These are phyloP conservation scores for Triops cancriformis DNA, from an alignment of 1,140 invertebrate species.

Conservation along the genomic window DNA sequence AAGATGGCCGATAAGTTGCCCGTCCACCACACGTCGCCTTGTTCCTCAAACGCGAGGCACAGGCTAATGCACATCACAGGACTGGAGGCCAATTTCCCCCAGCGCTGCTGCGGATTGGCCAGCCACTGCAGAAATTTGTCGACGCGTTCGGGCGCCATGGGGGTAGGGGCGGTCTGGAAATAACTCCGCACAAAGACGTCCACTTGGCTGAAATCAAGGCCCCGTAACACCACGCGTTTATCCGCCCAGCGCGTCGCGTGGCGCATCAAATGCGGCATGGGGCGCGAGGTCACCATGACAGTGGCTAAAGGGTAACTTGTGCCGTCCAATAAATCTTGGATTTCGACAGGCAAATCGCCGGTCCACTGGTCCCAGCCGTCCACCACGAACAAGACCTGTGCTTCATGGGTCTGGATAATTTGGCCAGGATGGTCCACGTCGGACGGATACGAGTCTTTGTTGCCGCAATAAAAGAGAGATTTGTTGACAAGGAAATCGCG, in stretches of 20 bases:
- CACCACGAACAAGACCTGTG: constrained; percentile 46
- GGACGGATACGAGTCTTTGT: constrained; percentile 22
- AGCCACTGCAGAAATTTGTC: constrained; percentile 28
- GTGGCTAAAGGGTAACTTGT: constrained; percentile 47
- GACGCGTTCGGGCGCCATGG: constrained; percentile 34
- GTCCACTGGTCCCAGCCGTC: constrained; percentile 48
- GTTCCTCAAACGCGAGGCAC: constrained; percentile 44
- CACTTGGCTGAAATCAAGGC: constrained; percentile 47
- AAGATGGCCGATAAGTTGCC: constrained; percentile 32
- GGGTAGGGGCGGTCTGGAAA: constrained; percentile 42
- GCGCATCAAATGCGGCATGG: constrained; percentile 33
- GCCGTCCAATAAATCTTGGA: constrained; percentile 46
- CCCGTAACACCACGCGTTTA: constrained; percentile 43
- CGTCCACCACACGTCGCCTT: constrained; percentile 31
- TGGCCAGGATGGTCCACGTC: constrained; percentile 17
- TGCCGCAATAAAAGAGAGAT: constrained; percentile 30
- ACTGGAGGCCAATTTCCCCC: constrained; percentile 43
- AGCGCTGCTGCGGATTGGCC: constrained; percentile 27
- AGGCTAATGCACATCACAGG: constrained; percentile 48
- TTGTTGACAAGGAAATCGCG: constrained; percentile 42
- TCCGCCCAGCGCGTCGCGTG: constrained; percentile 40
- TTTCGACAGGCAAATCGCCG: constrained; percentile 42
- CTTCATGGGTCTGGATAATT: constrained; percentile 37
- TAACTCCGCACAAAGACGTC: constrained; percentile 43
- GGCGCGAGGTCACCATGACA: constrained; percentile 46